Percentiles rank a stretch among this genome's conserved stretches.
Evolutionary conservation across 2,888 invertebrate genomes (phyloP).

Genomic region (Homarus gammarus): DNA sequence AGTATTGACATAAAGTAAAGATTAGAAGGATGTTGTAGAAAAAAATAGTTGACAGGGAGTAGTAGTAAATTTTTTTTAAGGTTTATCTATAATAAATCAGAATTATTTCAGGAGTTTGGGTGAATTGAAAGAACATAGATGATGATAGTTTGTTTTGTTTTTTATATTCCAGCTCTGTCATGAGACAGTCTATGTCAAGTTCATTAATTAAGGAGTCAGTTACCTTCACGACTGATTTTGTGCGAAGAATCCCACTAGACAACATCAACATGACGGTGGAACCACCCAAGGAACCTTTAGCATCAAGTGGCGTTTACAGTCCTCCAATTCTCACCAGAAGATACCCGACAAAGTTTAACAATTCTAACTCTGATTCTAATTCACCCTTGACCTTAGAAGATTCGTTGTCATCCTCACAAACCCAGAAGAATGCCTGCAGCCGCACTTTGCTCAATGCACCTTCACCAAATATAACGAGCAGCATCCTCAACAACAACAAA

Average conservation of each 20-base stretch:
- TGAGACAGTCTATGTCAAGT: conserved; percentile 74
- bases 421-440: conserved; percentile 50
- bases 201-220: conserved; percentile 74
- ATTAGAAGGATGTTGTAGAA: too few species aligned
- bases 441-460: conserved; percentile 53
- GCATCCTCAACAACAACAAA: conserved; percentile 52
- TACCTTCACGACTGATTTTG: conserved; percentile 75
- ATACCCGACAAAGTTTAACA: conserved; percentile 13
- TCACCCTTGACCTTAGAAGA: conserved; percentile 47
- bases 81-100: too few species aligned
- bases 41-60: too few species aligned
- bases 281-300: conserved; percentile 66
- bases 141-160: too few species aligned
- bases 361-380: conserved; percentile 27
- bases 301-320: conserved; percentile 68
- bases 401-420: conserved; percentile 40
- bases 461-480: conserved; percentile 31
- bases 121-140: too few species aligned
- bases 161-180: conserved; percentile 54
- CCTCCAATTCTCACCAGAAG: conserved; percentile 53
- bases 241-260: conserved; percentile 66
- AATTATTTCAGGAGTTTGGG: too few species aligned
- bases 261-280: conserved; percentile 75
- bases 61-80: too few species aligned
- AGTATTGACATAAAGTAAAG: too few species aligned